phyloP scores from a whole-genome alignment of 2,888 invertebrate genomes.

The Drosophila melanocephala region DNA sequence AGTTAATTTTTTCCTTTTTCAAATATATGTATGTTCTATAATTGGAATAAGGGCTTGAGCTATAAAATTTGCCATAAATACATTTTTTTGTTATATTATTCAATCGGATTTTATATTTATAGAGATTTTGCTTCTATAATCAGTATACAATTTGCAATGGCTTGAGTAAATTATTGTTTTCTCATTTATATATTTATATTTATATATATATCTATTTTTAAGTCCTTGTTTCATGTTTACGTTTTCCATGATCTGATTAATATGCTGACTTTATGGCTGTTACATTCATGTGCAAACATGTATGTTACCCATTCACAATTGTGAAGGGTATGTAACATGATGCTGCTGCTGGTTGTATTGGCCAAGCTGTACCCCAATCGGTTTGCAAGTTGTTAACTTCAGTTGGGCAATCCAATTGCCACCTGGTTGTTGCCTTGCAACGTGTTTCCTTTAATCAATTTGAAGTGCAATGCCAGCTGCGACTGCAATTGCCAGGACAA shows the following conservation, averaged over 20 bases:
- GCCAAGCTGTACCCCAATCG: constrained; percentile 13
- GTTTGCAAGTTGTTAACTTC: constrained; percentile 12
- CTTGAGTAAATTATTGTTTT: neutral
- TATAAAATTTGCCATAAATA: too few relatives aligned
- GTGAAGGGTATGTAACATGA: constrained; percentile 2
- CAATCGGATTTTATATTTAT: too few relatives aligned
- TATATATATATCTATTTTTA: neutral
- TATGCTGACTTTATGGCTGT: neutral
- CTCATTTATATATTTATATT: neutral
- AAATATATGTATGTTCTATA: neutral
- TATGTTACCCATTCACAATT: neutral
- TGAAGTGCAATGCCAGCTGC: constrained; percentile 51
- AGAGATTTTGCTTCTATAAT: neutral
- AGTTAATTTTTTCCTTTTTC: neutral
- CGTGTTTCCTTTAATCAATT: constrained; percentile 61
- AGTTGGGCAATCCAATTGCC: constrained; percentile 44
- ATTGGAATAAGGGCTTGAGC: neutral
- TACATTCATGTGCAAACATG: neutral
- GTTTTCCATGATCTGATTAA: neutral
- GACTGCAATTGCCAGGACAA: constrained; percentile 16
- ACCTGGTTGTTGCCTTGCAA: constrained; percentile 10
- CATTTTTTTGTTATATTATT: too few relatives aligned
- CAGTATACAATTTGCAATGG: neutral
- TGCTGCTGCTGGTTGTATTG: constrained; percentile 7
- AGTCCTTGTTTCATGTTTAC: too few relatives aligned